Evolutionary conservation across 37 sponge, comb jelly and placozoan genomes (phyloP).

Genomic region (Geodia barretti): DNA sequence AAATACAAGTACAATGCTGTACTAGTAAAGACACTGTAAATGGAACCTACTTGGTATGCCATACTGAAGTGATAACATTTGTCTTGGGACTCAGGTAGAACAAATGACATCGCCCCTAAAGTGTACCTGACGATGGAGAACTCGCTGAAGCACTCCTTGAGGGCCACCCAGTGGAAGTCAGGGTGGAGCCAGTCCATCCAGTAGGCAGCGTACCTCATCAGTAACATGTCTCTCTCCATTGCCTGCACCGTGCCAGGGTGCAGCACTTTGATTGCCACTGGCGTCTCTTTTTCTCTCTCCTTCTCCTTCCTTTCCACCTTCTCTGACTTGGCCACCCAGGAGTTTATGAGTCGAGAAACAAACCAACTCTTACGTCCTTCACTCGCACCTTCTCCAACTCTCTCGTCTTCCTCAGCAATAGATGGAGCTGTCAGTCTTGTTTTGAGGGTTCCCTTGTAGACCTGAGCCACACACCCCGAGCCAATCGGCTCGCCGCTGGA

Average conservation of each 20-base stretch:
- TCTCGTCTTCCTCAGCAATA: neutral
- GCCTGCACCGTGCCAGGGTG: slow-evolving; percentile 47
- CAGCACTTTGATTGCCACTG: slow-evolving; percentile 74
- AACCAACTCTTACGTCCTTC: neutral
- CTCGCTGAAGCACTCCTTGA: slow-evolving; percentile 63
- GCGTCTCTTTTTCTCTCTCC: neutral
- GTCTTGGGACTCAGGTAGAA: no score
- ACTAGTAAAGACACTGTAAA: no score
- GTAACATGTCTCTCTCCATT: slow-evolving; percentile 44
- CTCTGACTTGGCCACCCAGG: neutral
- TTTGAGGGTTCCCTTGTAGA: slow-evolving; percentile 49
- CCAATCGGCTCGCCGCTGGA: slow-evolving; percentile 47
- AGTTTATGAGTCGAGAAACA: neutral
- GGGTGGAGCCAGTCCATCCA: slow-evolving; percentile 67
- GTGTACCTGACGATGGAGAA: slow-evolving; percentile 53
- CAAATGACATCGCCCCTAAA: no score
- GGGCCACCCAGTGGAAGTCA: slow-evolving; percentile 62
- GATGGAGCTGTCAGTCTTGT: neutral
- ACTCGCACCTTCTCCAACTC: no score
- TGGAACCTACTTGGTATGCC: no score
- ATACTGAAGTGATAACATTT: no score
- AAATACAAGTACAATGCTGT: no score
- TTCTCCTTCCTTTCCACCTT: neutral
- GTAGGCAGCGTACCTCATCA: slow-evolving; percentile 57
- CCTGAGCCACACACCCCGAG: slow-evolving; percentile 78